phyloP scores from a whole-genome alignment of 1,140 invertebrate genomes.

The Polypedilum pembai region DNA sequence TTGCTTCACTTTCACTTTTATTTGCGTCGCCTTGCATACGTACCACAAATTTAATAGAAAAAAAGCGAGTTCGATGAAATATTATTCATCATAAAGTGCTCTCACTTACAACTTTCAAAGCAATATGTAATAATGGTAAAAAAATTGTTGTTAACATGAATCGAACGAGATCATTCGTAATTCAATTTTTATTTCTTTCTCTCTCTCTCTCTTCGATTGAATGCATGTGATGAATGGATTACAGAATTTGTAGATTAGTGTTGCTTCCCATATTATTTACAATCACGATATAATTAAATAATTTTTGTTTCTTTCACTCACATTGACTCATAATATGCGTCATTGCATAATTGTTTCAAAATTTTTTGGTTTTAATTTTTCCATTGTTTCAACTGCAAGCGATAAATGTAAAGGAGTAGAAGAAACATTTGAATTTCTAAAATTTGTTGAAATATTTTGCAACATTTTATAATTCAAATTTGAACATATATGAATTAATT shows the following conservation, averaged over 20 bases:
- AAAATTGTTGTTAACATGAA: conserved; percentile 10
- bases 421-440: not conserved
- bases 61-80: conserved; percentile 10
- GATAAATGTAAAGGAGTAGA: not conserved
- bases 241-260: conserved; percentile 3
- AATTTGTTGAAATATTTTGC: not conserved
- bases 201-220: not conserved
- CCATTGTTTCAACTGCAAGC: not conserved
- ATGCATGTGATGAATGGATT: conserved; percentile 17
- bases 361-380: not conserved
- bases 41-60: not conserved
- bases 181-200: no score
- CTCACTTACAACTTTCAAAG: conserved; percentile 2
- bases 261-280: not conserved
- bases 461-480: not conserved
- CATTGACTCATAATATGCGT: not conserved
- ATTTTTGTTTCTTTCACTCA: not conserved
- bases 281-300: not conserved
- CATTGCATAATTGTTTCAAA: not conserved
- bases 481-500: not conserved
- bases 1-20: conserved; percentile 11
- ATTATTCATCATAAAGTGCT: conserved; percentile 2
- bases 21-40: not conserved
- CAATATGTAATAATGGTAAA: not conserved
- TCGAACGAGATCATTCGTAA: not conserved